phyloP scores from a whole-genome alignment of 2,888 invertebrate genomes.

The Metellina segmentata region DNA sequence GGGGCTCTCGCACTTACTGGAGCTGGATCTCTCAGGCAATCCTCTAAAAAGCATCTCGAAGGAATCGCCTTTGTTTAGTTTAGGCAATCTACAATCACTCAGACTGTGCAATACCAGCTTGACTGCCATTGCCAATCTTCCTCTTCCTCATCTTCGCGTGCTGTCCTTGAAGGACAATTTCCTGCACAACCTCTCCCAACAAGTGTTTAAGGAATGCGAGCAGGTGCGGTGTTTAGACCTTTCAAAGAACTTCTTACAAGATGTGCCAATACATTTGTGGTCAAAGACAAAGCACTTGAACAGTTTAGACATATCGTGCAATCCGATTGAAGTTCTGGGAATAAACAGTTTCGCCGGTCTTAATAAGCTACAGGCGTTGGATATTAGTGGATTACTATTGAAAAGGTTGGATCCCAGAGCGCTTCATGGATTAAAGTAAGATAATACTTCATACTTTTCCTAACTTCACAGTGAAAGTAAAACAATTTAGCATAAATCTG shows the following conservation, averaged over 20 bases:
- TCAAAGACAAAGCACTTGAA: slow-evolving; percentile 87
- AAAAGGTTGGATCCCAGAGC: slow-evolving; percentile 77
- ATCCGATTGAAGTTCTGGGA: slow-evolving; percentile 86
- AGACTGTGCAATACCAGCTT: slow-evolving; percentile 91
- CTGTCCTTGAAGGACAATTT: slow-evolving; percentile 90
- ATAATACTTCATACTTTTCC: background rate
- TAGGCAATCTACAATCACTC: slow-evolving; percentile 88
- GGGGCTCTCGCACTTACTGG: slow-evolving; percentile 79
- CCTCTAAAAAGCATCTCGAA: slow-evolving; percentile 89
- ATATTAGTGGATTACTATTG: slow-evolving; percentile 80
- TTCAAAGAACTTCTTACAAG: slow-evolving; percentile 88
- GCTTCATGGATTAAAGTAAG: slow-evolving; percentile 78
- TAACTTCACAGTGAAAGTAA: background rate
- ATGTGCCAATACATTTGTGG: slow-evolving; percentile 89
- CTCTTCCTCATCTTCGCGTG: slow-evolving; percentile 88
- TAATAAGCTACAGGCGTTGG: slow-evolving; percentile 87
- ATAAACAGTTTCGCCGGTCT: slow-evolving; percentile 83
- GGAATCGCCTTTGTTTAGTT: slow-evolving; percentile 85
- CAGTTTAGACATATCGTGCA: slow-evolving; percentile 89
- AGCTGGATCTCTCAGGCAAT: slow-evolving; percentile 89
- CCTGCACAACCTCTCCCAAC: slow-evolving; percentile 87
- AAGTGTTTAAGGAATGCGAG: slow-evolving; percentile 80
- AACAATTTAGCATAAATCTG: too few species aligned
- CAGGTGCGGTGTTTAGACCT: slow-evolving; percentile 87
- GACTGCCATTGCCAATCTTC: slow-evolving; percentile 83